Evolutionary conservation across 1,140 invertebrate genomes (phyloP), one percentile per base, ranked within the genome.

Genomic region (Centruroides sculpturatus): DNA sequence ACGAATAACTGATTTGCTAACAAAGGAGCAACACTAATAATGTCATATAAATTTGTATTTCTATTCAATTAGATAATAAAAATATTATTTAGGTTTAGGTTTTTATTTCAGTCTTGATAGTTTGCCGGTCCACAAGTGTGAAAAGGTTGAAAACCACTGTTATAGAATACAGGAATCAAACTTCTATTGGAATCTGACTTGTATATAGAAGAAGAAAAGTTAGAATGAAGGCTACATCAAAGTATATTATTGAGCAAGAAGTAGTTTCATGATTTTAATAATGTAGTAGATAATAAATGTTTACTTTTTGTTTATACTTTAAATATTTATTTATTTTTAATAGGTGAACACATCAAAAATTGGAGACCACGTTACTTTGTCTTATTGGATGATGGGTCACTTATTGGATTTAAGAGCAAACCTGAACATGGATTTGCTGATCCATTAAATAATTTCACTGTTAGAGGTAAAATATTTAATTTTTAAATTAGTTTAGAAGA

Each of bases 381-480:
- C 55, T 77, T 99, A 5, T 83, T 89, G 67, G 85, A 91, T 69
- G 87, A 99, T 82, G 96, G 96, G 7, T 85, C 87, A 35, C 79
- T 99, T 57, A 83, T 92, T 59, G 96, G 96, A 1, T 99, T 91
- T 75, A 94, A 94, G 76, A 82, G 81, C 35, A 87, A 89, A 72
- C 93, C 93, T 7, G 89, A 90, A 68, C 79, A 83, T 72, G 80
- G 82, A 66, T 68, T 82, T 65, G 79, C 82, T 47, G 91, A 98
- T 69, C 92, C 93, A 4, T 78, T 96, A 50, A 99, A 99, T 76
- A 96, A 97, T 76, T 99, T 99, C 72, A 98, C 93, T n/a, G 95
- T 99, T 9, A 85, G 87, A 77, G 88, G 56, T 67, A 47, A 36
- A 10, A 56, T 41, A 12, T 36, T 60, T n/a, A n/a, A 48, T n/a